Base-by-base conservation (phyloP, 2,113 vertebrate species). In the Psephotus haematonotus region DNA sequence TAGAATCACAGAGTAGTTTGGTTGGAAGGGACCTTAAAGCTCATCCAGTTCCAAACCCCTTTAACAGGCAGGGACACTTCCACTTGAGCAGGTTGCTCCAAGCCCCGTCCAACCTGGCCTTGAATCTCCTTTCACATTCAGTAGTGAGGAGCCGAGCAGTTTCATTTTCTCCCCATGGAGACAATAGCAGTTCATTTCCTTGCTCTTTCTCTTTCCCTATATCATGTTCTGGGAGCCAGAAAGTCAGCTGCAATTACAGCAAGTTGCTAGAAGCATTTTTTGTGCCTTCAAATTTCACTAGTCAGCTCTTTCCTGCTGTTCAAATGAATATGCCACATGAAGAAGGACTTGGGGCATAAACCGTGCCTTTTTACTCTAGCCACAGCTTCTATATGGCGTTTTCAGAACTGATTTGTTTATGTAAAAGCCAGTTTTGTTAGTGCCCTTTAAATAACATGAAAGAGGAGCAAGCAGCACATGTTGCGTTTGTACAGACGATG, bases 401-500 rank as follows among this genome's bases (percentile, higher is more conserved):
- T 88, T 76, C 28, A 18, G 84, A 80, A 41, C 1, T 46, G 8
- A n/a, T 72, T 92, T 97, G 92, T 96, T 95, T 96, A 93, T 83
- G 86, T 50, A 93, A 96, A 67, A 60, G 41, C 60, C 78, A 80
- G 63, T 68, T 97, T 94, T 69, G 91, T 93, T 65, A 33, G 46
- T 7, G 5, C 82, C 63, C 86, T 96, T 97, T 93, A 95, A 96
- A 90, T 82, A 91, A 91, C 87, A 90, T 86, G 86, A 86, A 94
- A 95, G 93, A 81, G 91, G 71, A 94, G 50, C 41, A 46, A 10
- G 63, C 64, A 52, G 65, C 22, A 17, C 70, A 39, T 84, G 82
- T 85, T 97, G 89, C 75, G 20, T 90, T 95, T 86, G 31, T 86
- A 41, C 72, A 92, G 94, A 84, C 78, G 81, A 69, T 67, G 63